phyloP scores from a whole-genome alignment of 1,140 invertebrate species.

The Formica exsecta region DNA sequence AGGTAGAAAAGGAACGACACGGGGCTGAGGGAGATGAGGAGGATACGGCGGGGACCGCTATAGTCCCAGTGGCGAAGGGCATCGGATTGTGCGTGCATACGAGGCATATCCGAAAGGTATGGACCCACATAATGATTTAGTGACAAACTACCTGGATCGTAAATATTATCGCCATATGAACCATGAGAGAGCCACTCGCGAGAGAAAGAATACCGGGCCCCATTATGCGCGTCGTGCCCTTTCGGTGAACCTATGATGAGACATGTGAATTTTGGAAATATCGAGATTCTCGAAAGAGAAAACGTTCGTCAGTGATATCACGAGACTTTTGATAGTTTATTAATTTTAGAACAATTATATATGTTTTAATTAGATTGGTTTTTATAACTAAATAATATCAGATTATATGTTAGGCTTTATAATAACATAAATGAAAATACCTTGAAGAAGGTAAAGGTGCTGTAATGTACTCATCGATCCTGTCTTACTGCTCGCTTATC shows the following conservation, averaged over 20 bases:
- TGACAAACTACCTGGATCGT: conserved; percentile 79
- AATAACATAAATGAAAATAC: not conserved
- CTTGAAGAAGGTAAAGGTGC: not conserved
- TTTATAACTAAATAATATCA: not conserved
- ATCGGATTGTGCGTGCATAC: conserved; percentile 43
- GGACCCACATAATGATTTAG: conserved; percentile 79
- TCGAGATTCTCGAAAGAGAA: not conserved
- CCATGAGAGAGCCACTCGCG: conserved; percentile 38
- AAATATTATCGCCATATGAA: conserved; percentile 77
- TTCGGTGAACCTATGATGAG: conserved; percentile 46
- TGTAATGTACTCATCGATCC: conserved; percentile 7
- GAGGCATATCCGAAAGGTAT: conserved; percentile 39
- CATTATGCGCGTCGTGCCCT: conserved; percentile 73
- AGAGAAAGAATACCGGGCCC: conserved; percentile 74
- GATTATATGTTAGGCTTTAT: too few relatives aligned
- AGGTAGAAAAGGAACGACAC: conserved; percentile 49
- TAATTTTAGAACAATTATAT: not conserved
- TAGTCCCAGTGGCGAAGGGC: conserved; percentile 40
- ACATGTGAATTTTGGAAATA: conserved; percentile 30
- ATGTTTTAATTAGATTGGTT: not conserved
- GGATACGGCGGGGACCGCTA: not conserved
- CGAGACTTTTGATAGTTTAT: not conserved
- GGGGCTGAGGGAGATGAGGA: not conserved
- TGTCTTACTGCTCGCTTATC: conserved; percentile 8
- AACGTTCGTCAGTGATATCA: not conserved